Evolutionary conservation across 35 echinoderm and acorn worm genomes (phyloP), one percentile per base, ranked within the genome.

Genomic region (Lytechinus pictus): DNA sequence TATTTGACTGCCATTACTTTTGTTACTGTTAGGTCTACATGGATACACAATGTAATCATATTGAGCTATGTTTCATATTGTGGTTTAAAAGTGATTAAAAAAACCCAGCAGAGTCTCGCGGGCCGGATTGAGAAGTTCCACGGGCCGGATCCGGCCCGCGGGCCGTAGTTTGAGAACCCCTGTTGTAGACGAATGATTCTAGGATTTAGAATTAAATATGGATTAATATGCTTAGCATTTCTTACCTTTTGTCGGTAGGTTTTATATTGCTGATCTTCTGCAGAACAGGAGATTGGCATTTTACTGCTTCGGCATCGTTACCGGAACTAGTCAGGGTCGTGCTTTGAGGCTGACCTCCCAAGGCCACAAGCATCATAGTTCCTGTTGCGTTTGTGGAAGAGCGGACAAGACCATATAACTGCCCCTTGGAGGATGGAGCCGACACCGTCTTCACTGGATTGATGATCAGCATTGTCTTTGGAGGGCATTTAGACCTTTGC

Each of bases 181-280:
- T n/a, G n/a, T n/a, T n/a, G 33, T 10, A 58, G 56, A 58, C 9
- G 56, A 58, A 58, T 58, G 56, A 8, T 58, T 58, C 56, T 58
- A 58, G 56, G 56, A 58, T 11, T 90, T 90, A 44, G 29, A 12
- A 33, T 52, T 90, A 10, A 9, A 58, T 11, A 58, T 58, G 13
- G 13, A 33, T 90, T 54, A 12, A 52, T 52, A 52, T 52, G 10
- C 16, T 52, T 90, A 12, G 3, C 9, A 28, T 54, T 55, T 9
- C 92, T 55, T 27, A 93, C 92, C 92, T 93, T 57, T 93, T 93
- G 52, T 54, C 92, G 8, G 92, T 93, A 53, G 57, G 57, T n/a
- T 9, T 12, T 19, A 93, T 24, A 52, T 54, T 12, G 52, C 14
- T 52, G 88, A 54, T 54, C 28, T 51, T 54, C n/a, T 21, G 28